Base-by-base conservation (phyloP, 2,113 vertebrate genomes). In the Oostethus manadensis region DNA sequence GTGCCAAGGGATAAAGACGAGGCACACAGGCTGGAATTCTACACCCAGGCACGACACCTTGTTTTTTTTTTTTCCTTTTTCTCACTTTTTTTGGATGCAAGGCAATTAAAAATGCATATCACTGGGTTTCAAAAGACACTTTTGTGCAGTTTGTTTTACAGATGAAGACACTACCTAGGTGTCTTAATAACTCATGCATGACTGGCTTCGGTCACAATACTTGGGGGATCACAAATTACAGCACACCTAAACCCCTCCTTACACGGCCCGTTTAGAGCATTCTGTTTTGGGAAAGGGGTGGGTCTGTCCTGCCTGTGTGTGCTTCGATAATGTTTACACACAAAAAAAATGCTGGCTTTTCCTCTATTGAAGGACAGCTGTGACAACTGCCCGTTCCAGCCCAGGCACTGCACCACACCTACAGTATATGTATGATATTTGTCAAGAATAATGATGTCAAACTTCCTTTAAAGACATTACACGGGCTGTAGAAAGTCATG, bases 1-100 rank as follows among this genome's bases (percentile, higher is more conserved):
- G 68, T 67, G 77, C 73, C 73, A 80, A 56, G 75, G 71, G 77
- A 84, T 58, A 44, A 51, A 71, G 60, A 64, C 59, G 18, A 49
- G 61, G 66, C 40, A 56, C 53, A 66, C 33, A 56, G 66, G 60
- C 60, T 2, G 8, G 68, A 68, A 68, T 26, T 44, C 51, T 55
- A 61, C 62, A 64, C 64, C 63, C 49, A 57, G 45, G 55, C 29
- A 51, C 21, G 67, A 70, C 51, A 72, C 18, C n/a, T n/a, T n/a
- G n/a, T n/a, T n/a, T 62, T 66, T 10, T 9, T 16, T 51, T 51
- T 3, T 51, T 29, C 29, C 8, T 17, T 6, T 33, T 8, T 8
- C 29, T 8, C 29, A 33, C 6, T 50, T 26, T 23, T 51, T 51
- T 13, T 48, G 9, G 4, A n/a, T n/a, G 10, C 18, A 18, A 18